Conservation (phyloP, 2,888 invertebrate species). For the Nemapogon koenigi region DNA sequence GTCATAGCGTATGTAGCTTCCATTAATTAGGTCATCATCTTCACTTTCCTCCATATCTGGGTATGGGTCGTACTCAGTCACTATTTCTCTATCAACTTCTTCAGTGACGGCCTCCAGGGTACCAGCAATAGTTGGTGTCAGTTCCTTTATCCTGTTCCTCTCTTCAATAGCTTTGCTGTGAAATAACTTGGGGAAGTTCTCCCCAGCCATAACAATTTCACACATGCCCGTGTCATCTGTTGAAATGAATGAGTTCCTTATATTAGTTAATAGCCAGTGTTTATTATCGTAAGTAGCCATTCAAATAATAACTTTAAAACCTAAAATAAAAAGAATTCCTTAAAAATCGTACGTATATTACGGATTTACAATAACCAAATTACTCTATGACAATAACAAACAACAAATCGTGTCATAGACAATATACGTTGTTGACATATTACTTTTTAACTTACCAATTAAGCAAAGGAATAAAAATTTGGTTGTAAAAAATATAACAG, state of each 20-base stretch:
- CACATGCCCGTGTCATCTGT: constrained; percentile 96
- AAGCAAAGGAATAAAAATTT: too few species aligned
- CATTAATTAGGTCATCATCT: constrained; percentile 72
- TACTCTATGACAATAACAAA: too few species aligned
- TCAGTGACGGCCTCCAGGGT: constrained; percentile 1
- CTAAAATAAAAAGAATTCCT: too few species aligned
- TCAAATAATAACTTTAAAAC: too few species aligned
- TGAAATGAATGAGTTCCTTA: constrained; percentile 92
- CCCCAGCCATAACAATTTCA: constrained; percentile 89
- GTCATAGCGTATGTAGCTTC: constrained; percentile 76
- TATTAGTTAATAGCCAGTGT: constrained; percentile 91
- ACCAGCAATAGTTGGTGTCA: constrained; percentile 22
- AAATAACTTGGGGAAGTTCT: constrained; percentile 72
- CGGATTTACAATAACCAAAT: too few species aligned
- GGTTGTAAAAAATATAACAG: too few species aligned
- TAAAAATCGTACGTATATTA: too few species aligned
- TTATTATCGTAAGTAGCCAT: constrained; percentile 97
- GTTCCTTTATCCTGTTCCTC: constrained; percentile 36
- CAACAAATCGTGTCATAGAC: too few species aligned
- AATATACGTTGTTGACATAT: too few species aligned
- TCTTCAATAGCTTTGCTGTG: constrained; percentile 51
- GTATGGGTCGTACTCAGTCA: constrained; percentile 70
- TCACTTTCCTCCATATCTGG: constrained; percentile 82
- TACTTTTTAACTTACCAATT: too few species aligned
- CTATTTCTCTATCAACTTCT: constrained; percentile 44